Conservation (phyloP, 2,797 vertebrate genomes). For the Graptemys geographica region DNA sequence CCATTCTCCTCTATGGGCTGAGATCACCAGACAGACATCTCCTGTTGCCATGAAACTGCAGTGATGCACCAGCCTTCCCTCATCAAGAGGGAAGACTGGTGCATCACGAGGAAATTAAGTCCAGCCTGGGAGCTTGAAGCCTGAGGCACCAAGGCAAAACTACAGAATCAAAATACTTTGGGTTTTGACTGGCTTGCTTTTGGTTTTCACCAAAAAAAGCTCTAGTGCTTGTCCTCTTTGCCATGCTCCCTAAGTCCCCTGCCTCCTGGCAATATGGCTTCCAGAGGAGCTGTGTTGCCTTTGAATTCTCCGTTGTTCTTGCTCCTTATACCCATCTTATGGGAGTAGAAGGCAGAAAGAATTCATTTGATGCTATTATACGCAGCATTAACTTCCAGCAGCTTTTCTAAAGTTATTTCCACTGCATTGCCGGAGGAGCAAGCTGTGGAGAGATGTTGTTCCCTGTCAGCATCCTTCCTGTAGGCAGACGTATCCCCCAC, state of each 20-base stretch:
- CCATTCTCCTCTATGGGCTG: too few species aligned
- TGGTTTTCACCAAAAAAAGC: background rate
- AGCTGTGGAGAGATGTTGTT: background rate
- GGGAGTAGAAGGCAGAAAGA: background rate
- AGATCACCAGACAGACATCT: too few species aligned
- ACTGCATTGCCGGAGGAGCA: background rate
- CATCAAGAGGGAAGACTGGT: too few species aligned
- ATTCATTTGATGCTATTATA: slow-evolving; percentile 5
- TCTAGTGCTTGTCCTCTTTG: slow-evolving; percentile 28
- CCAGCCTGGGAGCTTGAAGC: too few species aligned
- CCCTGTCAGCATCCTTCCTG: rapidly evolving
- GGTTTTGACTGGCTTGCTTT: background rate
- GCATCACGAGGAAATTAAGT: too few species aligned
- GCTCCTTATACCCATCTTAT: background rate
- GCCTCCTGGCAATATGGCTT: slow-evolving; percentile 49
- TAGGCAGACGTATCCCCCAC: background rate
- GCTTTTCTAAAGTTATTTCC: slow-evolving; percentile 50
- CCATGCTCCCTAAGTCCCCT: slow-evolving; percentile 29
- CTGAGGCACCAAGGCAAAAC: too few species aligned
- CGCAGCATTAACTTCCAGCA: background rate
- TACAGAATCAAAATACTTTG: too few species aligned
- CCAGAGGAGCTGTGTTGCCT: slow-evolving; percentile 37
- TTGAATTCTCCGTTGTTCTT: slow-evolving; percentile 73
- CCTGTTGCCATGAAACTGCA: too few species aligned
- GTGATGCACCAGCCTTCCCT: too few species aligned